Percentiles rank a stretch among this genome's conserved stretches.
Conservation (phyloP, 2,888 invertebrate species). For the Eupithecia inturbata region DNA sequence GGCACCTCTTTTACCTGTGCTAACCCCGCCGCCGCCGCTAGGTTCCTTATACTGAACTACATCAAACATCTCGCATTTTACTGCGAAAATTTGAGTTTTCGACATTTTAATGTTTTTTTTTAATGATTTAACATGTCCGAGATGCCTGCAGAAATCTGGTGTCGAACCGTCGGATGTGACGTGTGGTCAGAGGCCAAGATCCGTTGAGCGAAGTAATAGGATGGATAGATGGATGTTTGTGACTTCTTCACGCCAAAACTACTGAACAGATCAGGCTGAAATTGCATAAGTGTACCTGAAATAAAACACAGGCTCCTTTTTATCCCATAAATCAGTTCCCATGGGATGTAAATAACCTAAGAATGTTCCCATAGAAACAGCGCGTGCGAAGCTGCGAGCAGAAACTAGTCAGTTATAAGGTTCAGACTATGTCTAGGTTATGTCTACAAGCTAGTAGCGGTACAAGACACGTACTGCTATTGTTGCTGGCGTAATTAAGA, state of each 20-base stretch:
- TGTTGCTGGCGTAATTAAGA: slow-evolving; percentile 24
- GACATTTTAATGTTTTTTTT: too few species aligned
- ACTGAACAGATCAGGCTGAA: background rate
- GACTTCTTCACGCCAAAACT: background rate
- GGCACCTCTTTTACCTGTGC: too few species aligned
- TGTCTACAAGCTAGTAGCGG: slow-evolving; percentile 28
- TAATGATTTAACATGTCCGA: too few species aligned
- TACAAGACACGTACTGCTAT: slow-evolving; percentile 18
- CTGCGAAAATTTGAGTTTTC: too few species aligned
- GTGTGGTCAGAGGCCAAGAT: background rate
- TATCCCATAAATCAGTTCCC: background rate
- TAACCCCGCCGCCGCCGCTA: too few species aligned
- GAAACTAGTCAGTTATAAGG: background rate
- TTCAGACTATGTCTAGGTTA: slow-evolving; percentile 25
- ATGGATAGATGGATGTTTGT: background rate
- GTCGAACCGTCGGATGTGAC: too few species aligned
- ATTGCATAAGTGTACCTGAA: too few species aligned
- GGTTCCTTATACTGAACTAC: too few species aligned
- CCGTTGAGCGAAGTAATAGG: background rate
- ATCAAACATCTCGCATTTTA: too few species aligned
- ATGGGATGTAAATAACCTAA: background rate
- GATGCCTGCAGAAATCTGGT: background rate
- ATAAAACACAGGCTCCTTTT: background rate
- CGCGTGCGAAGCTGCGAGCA: background rate
- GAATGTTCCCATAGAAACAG: background rate